Conservation (phyloP, 2,888 invertebrate species). For the Halictus quadricinctus region DNA sequence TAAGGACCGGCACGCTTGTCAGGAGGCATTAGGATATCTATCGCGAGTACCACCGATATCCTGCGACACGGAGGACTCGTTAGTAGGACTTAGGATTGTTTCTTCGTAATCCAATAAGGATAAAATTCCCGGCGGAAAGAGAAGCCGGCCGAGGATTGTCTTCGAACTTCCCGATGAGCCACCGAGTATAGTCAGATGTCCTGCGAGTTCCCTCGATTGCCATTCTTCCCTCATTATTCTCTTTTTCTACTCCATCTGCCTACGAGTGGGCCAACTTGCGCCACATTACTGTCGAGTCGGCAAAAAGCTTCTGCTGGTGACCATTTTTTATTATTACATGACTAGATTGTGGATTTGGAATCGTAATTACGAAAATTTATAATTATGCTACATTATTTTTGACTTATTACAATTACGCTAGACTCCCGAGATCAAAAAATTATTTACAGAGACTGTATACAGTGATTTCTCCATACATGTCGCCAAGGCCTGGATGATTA, state of each 20-base stretch:
- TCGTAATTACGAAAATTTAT: too few relatives aligned
- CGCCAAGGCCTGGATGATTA: too few relatives aligned
- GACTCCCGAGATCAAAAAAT: too few relatives aligned
- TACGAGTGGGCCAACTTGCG: neutral
- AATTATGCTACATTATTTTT: too few relatives aligned
- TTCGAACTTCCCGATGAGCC: constrained; percentile 13
- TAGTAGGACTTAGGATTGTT: constrained; percentile 75
- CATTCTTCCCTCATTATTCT: neutral
- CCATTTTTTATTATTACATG: neutral
- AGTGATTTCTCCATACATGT: too few relatives aligned
- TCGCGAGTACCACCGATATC: constrained; percentile 56
- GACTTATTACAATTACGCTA: too few relatives aligned
- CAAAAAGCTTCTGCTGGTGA: neutral
- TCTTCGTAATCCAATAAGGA: constrained; percentile 78
- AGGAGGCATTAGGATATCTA: constrained; percentile 75
- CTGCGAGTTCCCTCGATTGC: neutral
- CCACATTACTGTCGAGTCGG: neutral
- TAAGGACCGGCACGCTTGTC: constrained; percentile 73
- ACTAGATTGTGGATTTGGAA: too few relatives aligned
- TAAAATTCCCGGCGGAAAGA: constrained; percentile 61
- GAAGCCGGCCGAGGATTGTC: constrained; percentile 22
- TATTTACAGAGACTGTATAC: too few relatives aligned
- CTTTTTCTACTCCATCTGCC: neutral
- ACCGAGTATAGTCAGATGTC: neutral
- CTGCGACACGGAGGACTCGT: constrained; percentile 65